Evolutionary conservation across 2,797 vertebrate genomes (phyloP), one percentile per base, ranked within the genome.

Genomic region (Lepus oiostolus): DNA sequence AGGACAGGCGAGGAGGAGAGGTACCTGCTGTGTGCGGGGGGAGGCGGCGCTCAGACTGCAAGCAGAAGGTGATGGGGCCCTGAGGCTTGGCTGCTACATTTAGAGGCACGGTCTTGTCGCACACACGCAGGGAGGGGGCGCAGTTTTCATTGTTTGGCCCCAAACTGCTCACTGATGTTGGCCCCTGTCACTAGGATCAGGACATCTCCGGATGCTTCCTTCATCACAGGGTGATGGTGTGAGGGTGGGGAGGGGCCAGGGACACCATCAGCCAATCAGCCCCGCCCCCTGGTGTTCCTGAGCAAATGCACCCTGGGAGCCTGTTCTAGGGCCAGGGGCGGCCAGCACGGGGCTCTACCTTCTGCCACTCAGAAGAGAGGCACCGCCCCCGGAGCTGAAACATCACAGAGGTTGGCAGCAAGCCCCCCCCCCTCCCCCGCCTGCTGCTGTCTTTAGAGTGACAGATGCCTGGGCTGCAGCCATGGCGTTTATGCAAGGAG

Each of bases 401-500:
- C 8, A 42, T 35, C 58, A 60, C 1, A 28, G 86, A 30, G 28
- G 0, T 0, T 0, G 5, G 19, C n/a, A 30, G 30, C 4, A 7
- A 62, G 28, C 12, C 10, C 54, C 38, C 74, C 71, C 0, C 52
- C 16, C 8, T 8, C 50, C 38, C 74, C 71, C 0, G 35, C 10
- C 4, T 54, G 11, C 0, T 4, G 4, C n/a, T 21, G 62, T 93
- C 92, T 85, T 90, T 21, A 52, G 30, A 75, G 70, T 85, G 95
- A 85, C 93, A 91, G 93, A 85, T 75, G 88, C 82, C 82, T 8
- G 3, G 21, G 70, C 83, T 79, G 58, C 38, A 2, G 74, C n/a
- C 0, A 0, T n/a, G 85, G 7, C 68, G 47, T 88, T 88, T 62
- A 76, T 17, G 22, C 10, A 60, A 2, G 5, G 58, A 92, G 1